These are phyloP conservation scores for Copsychus sechellarum DNA, from an alignment of 2,113 vertebrate genomes.

Conservation along the genomic window DNA sequence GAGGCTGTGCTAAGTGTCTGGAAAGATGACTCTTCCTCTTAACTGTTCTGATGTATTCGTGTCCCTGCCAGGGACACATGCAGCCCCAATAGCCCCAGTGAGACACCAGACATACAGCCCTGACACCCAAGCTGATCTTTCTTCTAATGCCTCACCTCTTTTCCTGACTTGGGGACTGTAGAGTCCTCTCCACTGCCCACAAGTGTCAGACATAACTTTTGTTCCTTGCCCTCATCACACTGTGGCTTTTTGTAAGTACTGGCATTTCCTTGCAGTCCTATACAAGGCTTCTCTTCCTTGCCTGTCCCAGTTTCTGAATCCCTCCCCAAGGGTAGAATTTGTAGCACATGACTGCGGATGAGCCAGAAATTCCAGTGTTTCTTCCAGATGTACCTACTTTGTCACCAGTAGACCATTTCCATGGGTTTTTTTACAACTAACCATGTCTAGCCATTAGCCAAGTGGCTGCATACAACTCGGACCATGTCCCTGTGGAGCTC, in stretches of 20 bases:
- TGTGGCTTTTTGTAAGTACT: not conserved
- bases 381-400: not conserved
- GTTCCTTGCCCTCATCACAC: not conserved
- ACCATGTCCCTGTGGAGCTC: not conserved
- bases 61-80: not conserved
- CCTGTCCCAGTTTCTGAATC: not conserved
- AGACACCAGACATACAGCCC: not conserved
- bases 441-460: not conserved
- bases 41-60: not conserved
- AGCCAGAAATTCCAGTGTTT: not conserved
- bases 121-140: not conserved
- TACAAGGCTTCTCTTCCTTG: not conserved
- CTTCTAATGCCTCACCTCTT: not conserved
- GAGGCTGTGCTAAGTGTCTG: not conserved
- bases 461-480: not conserved
- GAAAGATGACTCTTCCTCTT: not conserved
- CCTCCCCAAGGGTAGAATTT: not conserved
- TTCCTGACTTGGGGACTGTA: not conserved
- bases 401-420: not conserved
- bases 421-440: not conserved
- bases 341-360: not conserved
- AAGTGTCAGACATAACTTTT: not conserved
- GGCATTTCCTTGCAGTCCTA: not conserved
- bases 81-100: not conserved
- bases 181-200: not conserved